Base-by-base conservation (phyloP, 2,797 vertebrate species). In the Garrulus glandarius region DNA sequence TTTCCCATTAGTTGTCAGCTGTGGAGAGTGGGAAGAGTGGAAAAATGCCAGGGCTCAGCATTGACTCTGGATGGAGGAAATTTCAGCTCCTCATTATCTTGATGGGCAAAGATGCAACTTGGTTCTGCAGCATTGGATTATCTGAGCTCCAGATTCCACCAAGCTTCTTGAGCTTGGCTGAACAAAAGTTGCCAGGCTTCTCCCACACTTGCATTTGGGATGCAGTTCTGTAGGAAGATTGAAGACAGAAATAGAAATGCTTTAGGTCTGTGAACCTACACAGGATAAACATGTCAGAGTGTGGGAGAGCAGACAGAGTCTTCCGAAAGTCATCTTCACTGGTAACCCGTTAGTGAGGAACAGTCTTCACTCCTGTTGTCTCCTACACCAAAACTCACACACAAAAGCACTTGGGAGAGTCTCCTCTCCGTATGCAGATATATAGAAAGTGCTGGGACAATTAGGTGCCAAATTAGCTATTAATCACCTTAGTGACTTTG, bases 131-230 rank as follows among this genome's bases (percentile, higher is more conserved):
- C 1, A 0, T 4, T 65, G 81, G 41, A 8, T 71, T 77, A 52
- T 63, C 63, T 0, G 0, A 24, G 23, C 52, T 69, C n/a, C 41
- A 44, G 32, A 19, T 37, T 11, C 24, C 5, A 5, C 37, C 30
- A 19, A 32, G 24, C 20, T 46, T 27, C 70, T 68, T 2, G 1
- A 70, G 34, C 44, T 56, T 32, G 11, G 79, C 63, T 37, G 49
- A 41, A 20, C 7, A 5, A n/a, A 74, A 41, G 13, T 46, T 75
- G 46, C 49, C 69, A 52, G 52, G 59, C 64, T 82, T 30, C 67
- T 84, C 86, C 77, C 0, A 3, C 3, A 0, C 41, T 44, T 50
- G 37, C 0, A 0, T 52, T 79, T 44, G 39, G 67, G 29, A 43
- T 29, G 17, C 19, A 41, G 65, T 15, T 86, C n/a, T 86, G 79